Base-by-base conservation (phyloP, 2,888 invertebrate species). In the Tetragnatha montana region DNA sequence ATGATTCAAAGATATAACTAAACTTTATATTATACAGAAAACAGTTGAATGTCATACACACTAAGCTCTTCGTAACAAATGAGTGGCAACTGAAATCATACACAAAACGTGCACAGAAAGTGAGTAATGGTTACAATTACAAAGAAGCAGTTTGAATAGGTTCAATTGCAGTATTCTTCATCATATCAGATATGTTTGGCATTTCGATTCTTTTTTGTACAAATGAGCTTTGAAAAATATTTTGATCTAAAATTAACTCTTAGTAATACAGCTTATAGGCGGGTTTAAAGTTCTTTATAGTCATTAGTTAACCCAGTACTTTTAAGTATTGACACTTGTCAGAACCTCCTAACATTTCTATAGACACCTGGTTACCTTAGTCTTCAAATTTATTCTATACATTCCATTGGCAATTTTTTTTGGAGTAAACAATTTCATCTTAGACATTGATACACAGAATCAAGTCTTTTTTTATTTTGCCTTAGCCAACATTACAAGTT, bases 11-110 rank as follows among this genome's bases (percentile, higher is more conserved):
- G 50, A 79, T 79, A 86, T 60, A 79, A 86, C 71, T 79, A 51
- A 86, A 80, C 86, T 86, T 71, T 86, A 79, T 79, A 70, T 85
- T 79, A 86, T 71, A 73, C 22, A 79, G 47, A 79, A 86, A 71
- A 86, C 75, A 79, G 78, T 79, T 73, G 19, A 80, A 86, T 70
- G 51, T 86, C 71, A 86, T 60, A 79, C 60, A 70, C 70, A 86
- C 79, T 86, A 86, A 86, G 86, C 86, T 86, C 86, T 86, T 86
- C 60, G 51, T 35, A 86, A 86, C 86, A 79, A 86, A 84, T 84
- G 84, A 84, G 76, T 78, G 71, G 60, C 49, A 85, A 70, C 70
- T 49, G 10, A 8, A 75, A 21, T 17, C 68, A 50, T n/a, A 49
- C 35, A 68, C n/a, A 69, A 76, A 74, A 50, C 35, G 75, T 22